A percentile compares a stretch with the other conserved stretches of the same genome.
Conservation (phyloP, 2,888 invertebrate genomes). For the Microctonus brassicae region DNA sequence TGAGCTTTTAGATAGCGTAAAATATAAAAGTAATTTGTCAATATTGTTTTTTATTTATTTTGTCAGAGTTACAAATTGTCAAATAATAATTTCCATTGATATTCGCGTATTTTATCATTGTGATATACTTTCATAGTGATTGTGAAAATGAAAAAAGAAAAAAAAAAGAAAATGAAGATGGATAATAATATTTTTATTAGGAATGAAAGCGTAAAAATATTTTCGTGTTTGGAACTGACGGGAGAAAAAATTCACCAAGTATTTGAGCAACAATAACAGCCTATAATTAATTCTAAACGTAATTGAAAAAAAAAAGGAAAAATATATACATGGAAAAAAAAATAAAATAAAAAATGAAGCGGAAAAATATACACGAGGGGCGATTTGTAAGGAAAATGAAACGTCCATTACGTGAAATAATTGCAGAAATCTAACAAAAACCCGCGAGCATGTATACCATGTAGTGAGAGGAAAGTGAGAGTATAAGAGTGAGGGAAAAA, state of each 20-base stretch:
- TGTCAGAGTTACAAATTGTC: background rate
- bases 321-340: background rate
- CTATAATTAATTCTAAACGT: background rate
- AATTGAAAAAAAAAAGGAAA: background rate
- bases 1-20: background rate
- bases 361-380: background rate
- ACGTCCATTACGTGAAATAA: constrained; percentile 35
- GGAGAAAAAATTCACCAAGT: background rate
- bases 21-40: background rate
- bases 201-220: background rate
- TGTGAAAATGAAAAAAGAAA: background rate
- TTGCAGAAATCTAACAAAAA: constrained; percentile 37
- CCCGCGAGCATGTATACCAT: constrained; percentile 5
- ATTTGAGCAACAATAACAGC: background rate
- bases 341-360: background rate
- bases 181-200: background rate
- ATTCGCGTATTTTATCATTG: background rate
- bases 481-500: background rate
- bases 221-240: background rate
- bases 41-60: background rate
- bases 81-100: background rate
- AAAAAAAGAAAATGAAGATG: background rate
- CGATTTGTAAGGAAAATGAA: constrained; percentile 32
- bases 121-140: too few relatives aligned
- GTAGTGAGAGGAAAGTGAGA: background rate